Base-by-base conservation (phyloP, 1,140 invertebrate genomes). In the Drosophila navojoa region DNA sequence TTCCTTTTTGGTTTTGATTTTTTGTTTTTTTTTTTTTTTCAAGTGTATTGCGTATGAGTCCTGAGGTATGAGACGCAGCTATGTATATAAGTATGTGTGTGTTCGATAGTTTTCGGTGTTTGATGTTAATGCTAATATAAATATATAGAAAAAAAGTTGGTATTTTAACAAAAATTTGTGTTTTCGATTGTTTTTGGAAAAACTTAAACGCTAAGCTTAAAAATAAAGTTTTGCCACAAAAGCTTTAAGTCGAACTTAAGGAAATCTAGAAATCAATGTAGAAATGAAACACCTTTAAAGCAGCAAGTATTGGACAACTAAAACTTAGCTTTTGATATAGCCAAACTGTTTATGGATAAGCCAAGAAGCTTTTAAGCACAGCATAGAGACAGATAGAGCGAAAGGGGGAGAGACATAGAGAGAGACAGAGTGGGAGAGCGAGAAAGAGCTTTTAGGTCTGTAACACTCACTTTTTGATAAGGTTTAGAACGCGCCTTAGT, bases 281-380 rank as follows among this genome's bases (percentile, higher is more conserved):
- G 63, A 79, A 84, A 84, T 66, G 79, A 87, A 87, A 79, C 76
- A 82, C 82, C 69, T 60, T 77, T 79, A 66, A 86, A 87, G 82
- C 82, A 87, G 82, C 82, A 87, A 87, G 82, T 87, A 72, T 86
- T 76, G 58, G 49, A 81, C 7, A 89, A 86, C 71, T 79, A 58
- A 74, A 74, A 64, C 16, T 50, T 77, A 85, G 81, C 77, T 69
- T 61, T 70, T 52, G 47, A 82, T 50, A 75, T 29, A 86, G 81
- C 69, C 61, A 74, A 44, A 15, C 13, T 44, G 42, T 44, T 15
- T 44, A 50, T 58, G 59, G 59, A 59, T 45, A 75, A 71, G 72
- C 60, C 72, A 71, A 75, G 59, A 75, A 75, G 72, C 72, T 63
- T 74, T 64, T 15, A 71, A 75, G 68, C 68, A 40, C 59, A 62